Conservation (phyloP, 2,888 invertebrate genomes). For the Phortica okadai region DNA sequence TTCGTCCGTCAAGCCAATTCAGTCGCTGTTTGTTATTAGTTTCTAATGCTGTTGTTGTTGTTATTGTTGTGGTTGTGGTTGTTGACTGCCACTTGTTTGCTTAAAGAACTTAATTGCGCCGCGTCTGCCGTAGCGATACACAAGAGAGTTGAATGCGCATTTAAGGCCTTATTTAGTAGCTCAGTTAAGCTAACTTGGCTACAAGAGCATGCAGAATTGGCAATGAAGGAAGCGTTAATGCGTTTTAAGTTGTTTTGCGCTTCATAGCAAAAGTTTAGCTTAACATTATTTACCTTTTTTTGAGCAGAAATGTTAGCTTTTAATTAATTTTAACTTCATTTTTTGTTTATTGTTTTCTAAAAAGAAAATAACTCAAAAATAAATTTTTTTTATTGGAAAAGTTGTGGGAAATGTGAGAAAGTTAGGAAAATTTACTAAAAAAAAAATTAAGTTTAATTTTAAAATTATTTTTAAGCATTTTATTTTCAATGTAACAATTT, state of each 20-base stretch:
- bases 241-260: background rate
- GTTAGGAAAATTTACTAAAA: too few species aligned
- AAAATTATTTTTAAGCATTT: too few species aligned
- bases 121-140: background rate
- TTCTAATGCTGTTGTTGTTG: background rate
- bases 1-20: constrained; percentile 45
- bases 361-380: too few species aligned
- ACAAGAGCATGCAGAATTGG: background rate
- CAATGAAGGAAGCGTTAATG: background rate
- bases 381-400: too few species aligned
- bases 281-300: background rate
- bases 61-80: background rate
- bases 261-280: background rate
- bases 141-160: constrained; percentile 3
- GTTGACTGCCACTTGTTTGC: background rate
- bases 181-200: constrained; percentile 25
- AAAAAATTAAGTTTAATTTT: too few species aligned
- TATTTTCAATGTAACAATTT: too few species aligned
- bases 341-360: too few species aligned
- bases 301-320: too few species aligned
- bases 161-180: constrained; percentile 19
- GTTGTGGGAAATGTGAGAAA: too few species aligned
- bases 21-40: constrained; percentile 42
- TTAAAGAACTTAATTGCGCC: constrained; percentile 26
- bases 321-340: background rate